Conservation (phyloP, 2,113 vertebrate genomes). For the Malaclemys terrapin region DNA sequence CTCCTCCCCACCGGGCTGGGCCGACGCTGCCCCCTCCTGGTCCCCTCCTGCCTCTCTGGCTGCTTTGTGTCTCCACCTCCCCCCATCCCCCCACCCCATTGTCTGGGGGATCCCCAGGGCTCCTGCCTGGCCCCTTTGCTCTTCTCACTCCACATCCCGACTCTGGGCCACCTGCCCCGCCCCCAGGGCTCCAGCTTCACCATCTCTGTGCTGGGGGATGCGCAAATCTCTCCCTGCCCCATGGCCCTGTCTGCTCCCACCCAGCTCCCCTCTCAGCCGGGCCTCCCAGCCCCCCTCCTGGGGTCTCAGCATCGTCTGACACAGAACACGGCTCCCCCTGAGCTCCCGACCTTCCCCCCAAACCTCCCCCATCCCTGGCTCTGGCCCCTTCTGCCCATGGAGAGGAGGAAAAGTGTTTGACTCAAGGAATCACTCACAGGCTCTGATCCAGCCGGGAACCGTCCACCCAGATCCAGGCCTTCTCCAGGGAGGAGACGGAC, state of each 20-base stretch:
- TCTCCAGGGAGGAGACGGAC: not conserved
- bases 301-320: too few species aligned
- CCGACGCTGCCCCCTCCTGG: not conserved
- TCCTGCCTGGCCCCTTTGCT: not conserved
- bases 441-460: not conserved
- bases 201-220: too few species aligned
- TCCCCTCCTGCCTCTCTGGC: constrained; percentile 27
- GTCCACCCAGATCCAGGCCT: not conserved
- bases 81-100: not conserved
- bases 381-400: not conserved
- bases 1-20: not conserved
- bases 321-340: too few species aligned
- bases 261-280: too few species aligned
- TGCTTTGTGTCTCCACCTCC: too few species aligned
- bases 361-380: too few species aligned
- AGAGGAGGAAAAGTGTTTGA: not conserved
- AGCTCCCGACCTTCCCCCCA: not conserved
- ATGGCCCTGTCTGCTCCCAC: too few species aligned
- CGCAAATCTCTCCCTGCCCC: too few species aligned
- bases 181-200: too few species aligned
- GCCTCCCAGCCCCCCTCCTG: too few species aligned
- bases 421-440: not conserved
- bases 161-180: too few species aligned
- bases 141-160: not conserved
- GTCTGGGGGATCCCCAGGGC: not conserved